Evolutionary conservation across 2,888 invertebrate species (phyloP), one percentile per base, ranked within the genome.

Genomic region (Tinea pellionella): DNA sequence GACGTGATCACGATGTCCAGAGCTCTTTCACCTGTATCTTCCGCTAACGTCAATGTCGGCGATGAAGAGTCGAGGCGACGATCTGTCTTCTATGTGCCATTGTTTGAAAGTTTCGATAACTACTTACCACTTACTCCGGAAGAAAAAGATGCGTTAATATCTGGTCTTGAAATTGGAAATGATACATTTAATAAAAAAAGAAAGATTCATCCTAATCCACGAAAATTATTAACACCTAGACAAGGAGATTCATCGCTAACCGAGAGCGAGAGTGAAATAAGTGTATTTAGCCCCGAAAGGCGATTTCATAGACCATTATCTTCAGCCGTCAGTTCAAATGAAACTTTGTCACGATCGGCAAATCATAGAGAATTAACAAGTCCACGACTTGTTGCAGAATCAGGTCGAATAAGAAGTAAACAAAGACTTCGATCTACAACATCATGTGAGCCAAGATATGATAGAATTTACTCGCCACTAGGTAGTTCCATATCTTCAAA

Each of bases 51-150:
- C 64, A 68, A 75, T 66, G 69, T 70, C 76, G 70, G 69, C 71
- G 78, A 73, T 59, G 90, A 90, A 60, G 79, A 86, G 64, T 73
- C 87, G 63, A 86, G 91, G 59, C 89, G 93, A 62, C 89, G 93
- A 63, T 93, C 93, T 58, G 92, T 93, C 65, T 93, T 93, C 78
- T 93, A 93, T 79, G 92, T 93, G 64, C 91, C 93, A 65, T 81
- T 93, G 66, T 90, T 90, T 62, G 89, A 90, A 65, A 90, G 89
- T 67, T 89, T 89, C 66, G 87, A 85, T 60, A 89, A 89, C 70
- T 89, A 89, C 68, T 80, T 89, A 57, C 90, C 89, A 24, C 82
- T 90, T 61, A 80, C 86, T 24, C 72, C 77, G 60, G 82, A 83
- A 70, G 86, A 88, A 72, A 83, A 78, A 63, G 84, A 86, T 65